Evolutionary conservation across 2,113 vertebrate species (phyloP).

Genomic region (Uropsilus gracilis): DNA sequence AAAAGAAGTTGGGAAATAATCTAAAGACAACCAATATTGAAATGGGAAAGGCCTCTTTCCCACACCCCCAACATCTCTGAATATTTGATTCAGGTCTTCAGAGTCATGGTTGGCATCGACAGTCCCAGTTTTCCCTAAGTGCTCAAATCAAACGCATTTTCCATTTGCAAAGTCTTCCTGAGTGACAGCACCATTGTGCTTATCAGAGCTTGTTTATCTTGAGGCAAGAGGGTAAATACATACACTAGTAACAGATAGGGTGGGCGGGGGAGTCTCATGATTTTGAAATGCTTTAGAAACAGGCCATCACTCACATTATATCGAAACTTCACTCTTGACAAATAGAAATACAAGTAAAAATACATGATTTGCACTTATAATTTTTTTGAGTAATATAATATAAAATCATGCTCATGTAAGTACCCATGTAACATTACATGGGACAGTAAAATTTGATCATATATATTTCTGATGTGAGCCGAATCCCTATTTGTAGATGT

Average conservation of each 20-base stretch:
- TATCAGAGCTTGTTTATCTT: neutral
- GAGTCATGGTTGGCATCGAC: neutral
- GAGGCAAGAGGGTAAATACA: neutral
- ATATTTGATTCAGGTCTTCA: neutral
- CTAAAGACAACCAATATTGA: too few relatives aligned
- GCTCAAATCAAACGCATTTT: neutral
- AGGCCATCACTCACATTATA: neutral
- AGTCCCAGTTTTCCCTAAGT: neutral
- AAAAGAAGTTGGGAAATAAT: too few relatives aligned
- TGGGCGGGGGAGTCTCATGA: neutral
- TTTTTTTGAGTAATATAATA: neutral
- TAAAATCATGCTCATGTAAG: neutral
- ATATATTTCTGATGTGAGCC: neutral
- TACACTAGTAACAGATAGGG: neutral
- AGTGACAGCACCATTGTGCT: neutral
- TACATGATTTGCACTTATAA: neutral
- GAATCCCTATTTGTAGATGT: neutral
- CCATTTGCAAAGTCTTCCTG: neutral
- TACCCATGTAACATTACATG: neutral
- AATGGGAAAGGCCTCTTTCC: too few relatives aligned
- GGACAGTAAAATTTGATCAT: neutral
- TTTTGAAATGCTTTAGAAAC: neutral
- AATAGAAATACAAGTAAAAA: neutral
- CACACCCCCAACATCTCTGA: too few relatives aligned
- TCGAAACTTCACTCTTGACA: neutral